A percentile compares a stretch with the other conserved stretches of the same genome.
Evolutionary conservation across 2,113 vertebrate genomes (phyloP).

Genomic region (Lasiurus cinereus): DNA sequence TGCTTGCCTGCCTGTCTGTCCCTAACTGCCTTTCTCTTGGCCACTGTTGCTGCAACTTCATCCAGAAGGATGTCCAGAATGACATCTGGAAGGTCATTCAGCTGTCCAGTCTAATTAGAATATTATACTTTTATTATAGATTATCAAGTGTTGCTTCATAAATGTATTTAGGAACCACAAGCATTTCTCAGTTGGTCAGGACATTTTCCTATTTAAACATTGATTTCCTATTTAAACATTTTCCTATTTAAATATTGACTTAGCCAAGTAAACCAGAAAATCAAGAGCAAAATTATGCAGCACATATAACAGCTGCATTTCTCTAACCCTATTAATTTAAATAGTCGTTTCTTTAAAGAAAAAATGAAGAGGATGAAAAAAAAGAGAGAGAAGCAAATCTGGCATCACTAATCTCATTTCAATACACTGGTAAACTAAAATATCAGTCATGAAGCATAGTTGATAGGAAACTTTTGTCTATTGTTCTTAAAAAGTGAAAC

Average conservation of each 20-base stretch:
- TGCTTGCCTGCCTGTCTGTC: too few species aligned
- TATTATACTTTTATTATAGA: too few species aligned
- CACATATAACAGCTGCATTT: conserved; percentile 78
- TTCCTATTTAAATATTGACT: conserved; percentile 84
- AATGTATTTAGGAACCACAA: conserved; percentile 81
- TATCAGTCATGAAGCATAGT: conserved; percentile 75
- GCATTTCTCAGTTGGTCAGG: conserved; percentile 76
- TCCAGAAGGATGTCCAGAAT: too few species aligned
- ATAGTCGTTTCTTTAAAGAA: conserved; percentile 79
- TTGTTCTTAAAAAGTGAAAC: conserved; percentile 79
- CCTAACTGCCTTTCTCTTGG: too few species aligned
- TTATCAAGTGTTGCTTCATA: conserved; percentile 79
- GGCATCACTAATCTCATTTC: conserved; percentile 79
- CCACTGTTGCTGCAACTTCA: too few species aligned
- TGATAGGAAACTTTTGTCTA: conserved; percentile 56
- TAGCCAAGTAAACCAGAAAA: conserved; percentile 84
- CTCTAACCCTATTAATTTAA: conserved; percentile 78
- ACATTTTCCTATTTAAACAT: conserved; percentile 83
- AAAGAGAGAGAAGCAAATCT: conserved; percentile 51
- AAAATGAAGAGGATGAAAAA: conserved; percentile 10
- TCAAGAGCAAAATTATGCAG: conserved; percentile 79
- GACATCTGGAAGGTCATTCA: too few species aligned
- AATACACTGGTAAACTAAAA: conserved; percentile 69
- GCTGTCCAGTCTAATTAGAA: too few species aligned
- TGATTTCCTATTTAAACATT: conserved; percentile 83